These are phyloP conservation scores for Xenopus borealis DNA, from an alignment of 2,113 vertebrate genomes.

Conservation along the genomic window DNA sequence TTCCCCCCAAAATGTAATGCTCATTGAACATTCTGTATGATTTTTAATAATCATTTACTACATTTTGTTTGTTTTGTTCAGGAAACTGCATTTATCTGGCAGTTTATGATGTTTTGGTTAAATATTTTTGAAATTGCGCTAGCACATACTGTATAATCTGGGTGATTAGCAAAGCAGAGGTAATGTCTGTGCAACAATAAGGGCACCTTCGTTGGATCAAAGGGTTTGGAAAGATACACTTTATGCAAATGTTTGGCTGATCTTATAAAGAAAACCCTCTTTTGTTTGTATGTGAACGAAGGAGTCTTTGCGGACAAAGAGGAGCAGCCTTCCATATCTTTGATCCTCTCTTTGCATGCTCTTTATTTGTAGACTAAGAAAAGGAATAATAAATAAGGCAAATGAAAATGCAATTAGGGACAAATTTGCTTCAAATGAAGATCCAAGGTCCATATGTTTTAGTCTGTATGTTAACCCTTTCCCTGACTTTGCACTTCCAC, in stretches of 20 bases:
- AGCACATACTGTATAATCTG: too few relatives aligned
- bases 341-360: constrained; percentile 29
- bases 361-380: constrained; percentile 26
- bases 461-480: constrained; percentile 10
- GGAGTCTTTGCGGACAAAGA: constrained; percentile 39
- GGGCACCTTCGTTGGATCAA: constrained; percentile 29
- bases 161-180: constrained; percentile 22
- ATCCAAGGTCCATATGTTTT: neutral
- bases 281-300: constrained; percentile 33
- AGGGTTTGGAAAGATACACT: constrained; percentile 33
- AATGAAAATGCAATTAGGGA: constrained; percentile 22
- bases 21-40: too few relatives aligned
- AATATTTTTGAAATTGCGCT: too few relatives aligned
- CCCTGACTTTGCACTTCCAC: neutral
- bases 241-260: constrained; percentile 39
- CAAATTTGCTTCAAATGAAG: constrained; percentile 10
- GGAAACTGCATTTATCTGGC: too few relatives aligned
- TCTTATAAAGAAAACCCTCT: constrained; percentile 39
- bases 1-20: too few relatives aligned
- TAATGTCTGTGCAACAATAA: constrained; percentile 23
- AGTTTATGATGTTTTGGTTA: too few relatives aligned
- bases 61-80: too few relatives aligned
- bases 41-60: too few relatives aligned
- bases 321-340: constrained; percentile 34
- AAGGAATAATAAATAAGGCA: constrained; percentile 19